A percentile compares a stretch with the other conserved stretches of the same genome.
phyloP scores from a whole-genome alignment of 2,888 invertebrate species.

The Ceraclea dissimilis region DNA sequence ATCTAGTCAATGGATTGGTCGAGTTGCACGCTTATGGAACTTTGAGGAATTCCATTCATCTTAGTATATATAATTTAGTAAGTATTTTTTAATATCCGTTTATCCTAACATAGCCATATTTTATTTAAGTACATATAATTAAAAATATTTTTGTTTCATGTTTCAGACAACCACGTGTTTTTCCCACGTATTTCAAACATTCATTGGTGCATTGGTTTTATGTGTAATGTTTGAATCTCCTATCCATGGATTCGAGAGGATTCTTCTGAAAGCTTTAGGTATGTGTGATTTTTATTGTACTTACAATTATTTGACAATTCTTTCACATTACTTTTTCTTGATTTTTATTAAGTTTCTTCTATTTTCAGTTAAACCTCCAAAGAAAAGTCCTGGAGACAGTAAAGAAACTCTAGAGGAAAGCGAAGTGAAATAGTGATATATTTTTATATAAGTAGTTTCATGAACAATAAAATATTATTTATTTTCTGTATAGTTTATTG shows the following conservation, averaged over 20 bases:
- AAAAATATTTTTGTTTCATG: constrained; percentile 14
- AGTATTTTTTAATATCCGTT: no score
- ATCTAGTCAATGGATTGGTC: constrained; percentile 63
- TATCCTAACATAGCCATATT: no score
- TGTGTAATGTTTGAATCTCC: constrained; percentile 66
- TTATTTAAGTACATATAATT: neutral
- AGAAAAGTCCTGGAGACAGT: neutral
- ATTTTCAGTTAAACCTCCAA: constrained; percentile 5
- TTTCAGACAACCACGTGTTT: constrained; percentile 51
- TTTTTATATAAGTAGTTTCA: no score
- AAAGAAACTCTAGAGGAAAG: neutral
- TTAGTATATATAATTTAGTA: constrained; percentile 57
- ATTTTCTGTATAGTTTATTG: no score
- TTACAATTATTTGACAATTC: neutral
- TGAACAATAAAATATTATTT: no score
- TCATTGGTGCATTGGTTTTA: constrained; percentile 52
- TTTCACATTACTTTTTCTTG: no score
- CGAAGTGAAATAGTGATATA: neutral
- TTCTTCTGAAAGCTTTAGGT: constrained; percentile 51
- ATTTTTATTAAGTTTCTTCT: neutral
- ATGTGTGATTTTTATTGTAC: constrained; percentile 10
- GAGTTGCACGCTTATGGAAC: constrained; percentile 58
- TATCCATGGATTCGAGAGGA: constrained; percentile 61
- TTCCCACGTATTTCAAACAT: constrained; percentile 55
- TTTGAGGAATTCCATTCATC: constrained; percentile 51